Evolutionary conservation across 2,797 vertebrate species (phyloP).

Genomic region (Phrynocephalus vlangalii): DNA sequence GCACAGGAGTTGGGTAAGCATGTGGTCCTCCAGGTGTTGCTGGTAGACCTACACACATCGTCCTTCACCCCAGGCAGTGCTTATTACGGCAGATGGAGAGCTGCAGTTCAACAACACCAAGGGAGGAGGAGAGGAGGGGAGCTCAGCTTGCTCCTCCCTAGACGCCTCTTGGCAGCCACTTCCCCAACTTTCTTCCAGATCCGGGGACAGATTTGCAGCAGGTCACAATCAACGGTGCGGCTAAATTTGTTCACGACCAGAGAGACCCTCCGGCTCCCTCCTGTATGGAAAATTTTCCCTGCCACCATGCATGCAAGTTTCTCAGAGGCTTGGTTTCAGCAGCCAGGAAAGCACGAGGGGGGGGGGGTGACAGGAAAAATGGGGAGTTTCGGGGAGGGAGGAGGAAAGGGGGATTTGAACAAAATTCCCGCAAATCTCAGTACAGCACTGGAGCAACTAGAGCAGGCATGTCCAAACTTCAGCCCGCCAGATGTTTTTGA

Average conservation of each 20-base stretch:
- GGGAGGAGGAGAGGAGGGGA: neutral
- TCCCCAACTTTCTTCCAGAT: neutral
- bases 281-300: no score
- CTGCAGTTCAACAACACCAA: neutral
- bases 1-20: neutral
- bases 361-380: neutral
- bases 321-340: neutral
- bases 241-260: neutral
- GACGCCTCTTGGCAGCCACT: neutral
- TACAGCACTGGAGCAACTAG: no score
- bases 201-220: neutral
- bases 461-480: no score
- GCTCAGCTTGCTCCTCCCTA: neutral
- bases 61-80: neutral
- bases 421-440: no score
- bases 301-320: neutral
- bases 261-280: neutral
- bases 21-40: neutral
- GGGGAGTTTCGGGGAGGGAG: neutral
- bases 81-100: neutral
- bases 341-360: neutral
- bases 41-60: neutral
- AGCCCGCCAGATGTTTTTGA: no score
- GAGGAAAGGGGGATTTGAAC: no score
- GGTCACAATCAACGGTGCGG: neutral